A percentile compares a stretch with the other conserved stretches of the same genome.
Conservation (phyloP, 2,888 invertebrate species). For the Helicoverpa assulta region DNA sequence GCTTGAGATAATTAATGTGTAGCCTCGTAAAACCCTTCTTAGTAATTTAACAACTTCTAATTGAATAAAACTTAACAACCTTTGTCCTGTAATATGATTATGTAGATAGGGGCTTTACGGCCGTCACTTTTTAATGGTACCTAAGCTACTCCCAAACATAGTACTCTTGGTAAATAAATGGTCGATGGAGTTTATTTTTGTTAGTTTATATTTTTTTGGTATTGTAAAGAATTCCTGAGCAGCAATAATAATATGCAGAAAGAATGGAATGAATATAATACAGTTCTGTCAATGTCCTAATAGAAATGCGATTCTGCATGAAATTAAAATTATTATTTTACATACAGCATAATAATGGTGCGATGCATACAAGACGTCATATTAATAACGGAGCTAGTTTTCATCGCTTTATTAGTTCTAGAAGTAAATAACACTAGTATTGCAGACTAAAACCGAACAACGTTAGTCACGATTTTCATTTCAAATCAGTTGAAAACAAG, state of each 20-base stretch:
- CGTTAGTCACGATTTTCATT: slow-evolving; percentile 51
- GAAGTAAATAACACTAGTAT: slow-evolving; percentile 25
- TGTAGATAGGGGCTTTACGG: slow-evolving; percentile 25
- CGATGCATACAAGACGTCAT: background rate
- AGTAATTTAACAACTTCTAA: slow-evolving; percentile 80
- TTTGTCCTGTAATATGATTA: slow-evolving; percentile 49
- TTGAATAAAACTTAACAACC: slow-evolving; percentile 71
- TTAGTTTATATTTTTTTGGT: no score
- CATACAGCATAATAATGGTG: background rate
- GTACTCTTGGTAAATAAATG: background rate
- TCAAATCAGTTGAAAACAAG: slow-evolving; percentile 54
- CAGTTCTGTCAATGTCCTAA: no score
- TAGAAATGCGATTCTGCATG: no score
- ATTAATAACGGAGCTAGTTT: slow-evolving; percentile 4
- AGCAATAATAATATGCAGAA: no score
- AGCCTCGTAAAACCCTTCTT: slow-evolving; percentile 70
- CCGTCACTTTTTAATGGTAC: slow-evolving; percentile 25
- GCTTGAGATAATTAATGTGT: slow-evolving; percentile 86
- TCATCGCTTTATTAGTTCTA: slow-evolving; percentile 12
- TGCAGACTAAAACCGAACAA: slow-evolving; percentile 9
- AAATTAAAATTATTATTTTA: no score
- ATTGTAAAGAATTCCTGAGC: no score
- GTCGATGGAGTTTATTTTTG: background rate
- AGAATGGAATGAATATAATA: no score
- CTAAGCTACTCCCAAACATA: background rate